phyloP scores from a whole-genome alignment of 2,113 vertebrate species.

The Enhydra lutris region DNA sequence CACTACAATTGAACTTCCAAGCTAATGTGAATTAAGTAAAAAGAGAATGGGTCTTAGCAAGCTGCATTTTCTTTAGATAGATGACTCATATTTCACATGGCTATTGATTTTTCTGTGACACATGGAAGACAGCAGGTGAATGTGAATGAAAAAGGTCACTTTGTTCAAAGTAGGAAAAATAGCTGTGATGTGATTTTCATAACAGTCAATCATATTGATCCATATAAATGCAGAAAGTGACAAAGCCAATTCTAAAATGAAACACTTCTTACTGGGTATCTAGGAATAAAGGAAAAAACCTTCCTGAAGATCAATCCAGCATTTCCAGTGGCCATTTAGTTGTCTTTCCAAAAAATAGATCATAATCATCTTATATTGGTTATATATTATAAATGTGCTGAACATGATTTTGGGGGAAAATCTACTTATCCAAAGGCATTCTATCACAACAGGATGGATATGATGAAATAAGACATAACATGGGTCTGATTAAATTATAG shows the following conservation, averaged over 20 bases:
- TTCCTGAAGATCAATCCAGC: background rate
- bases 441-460: background rate
- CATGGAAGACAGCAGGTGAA: slow-evolving; percentile 56
- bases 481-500: background rate
- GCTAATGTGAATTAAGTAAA: slow-evolving; percentile 5
- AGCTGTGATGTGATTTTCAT: slow-evolving; percentile 65
- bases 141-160: slow-evolving; percentile 69
- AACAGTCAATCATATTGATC: slow-evolving; percentile 67
- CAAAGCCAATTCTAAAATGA: slow-evolving; percentile 34
- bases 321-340: slow-evolving; percentile 20
- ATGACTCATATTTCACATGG: slow-evolving; percentile 54
- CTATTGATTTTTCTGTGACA: slow-evolving; percentile 39
- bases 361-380: background rate
- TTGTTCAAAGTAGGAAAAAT: slow-evolving; percentile 71
- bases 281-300: slow-evolving; percentile 3
- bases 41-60: slow-evolving; percentile 26
- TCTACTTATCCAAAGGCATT: slow-evolving; percentile 20
- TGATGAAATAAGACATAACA: slow-evolving; percentile 4
- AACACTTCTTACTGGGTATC: background rate
- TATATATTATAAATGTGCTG: slow-evolving; percentile 3
- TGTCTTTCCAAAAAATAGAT: slow-evolving; percentile 4
- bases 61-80: slow-evolving; percentile 8
- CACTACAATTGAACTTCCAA: slow-evolving; percentile 12
- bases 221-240: slow-evolving; percentile 23
- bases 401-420: background rate